Percentiles rank a stretch among this genome's conserved stretches.
These are phyloP conservation scores for Molossus molossus DNA, from an alignment of 2,797 vertebrate species.

Conservation along the genomic window DNA sequence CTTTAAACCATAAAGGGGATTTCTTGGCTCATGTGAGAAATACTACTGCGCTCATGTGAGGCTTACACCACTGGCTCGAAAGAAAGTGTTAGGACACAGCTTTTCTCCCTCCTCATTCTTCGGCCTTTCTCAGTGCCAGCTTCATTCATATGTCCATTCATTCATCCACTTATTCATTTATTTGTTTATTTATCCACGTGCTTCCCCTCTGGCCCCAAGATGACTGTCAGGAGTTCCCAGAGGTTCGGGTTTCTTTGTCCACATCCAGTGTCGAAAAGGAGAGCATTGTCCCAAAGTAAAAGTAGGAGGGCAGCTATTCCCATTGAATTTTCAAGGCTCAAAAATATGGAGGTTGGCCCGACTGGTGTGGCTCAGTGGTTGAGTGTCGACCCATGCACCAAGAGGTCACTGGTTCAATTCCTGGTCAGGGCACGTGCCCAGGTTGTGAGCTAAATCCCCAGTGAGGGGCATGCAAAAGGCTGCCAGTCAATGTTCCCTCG, in stretches of 20 bases:
- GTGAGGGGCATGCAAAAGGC: too few species aligned
- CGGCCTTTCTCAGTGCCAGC: not conserved
- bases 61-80: not conserved
- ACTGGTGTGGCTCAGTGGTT: too few species aligned
- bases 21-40: slow-evolving; percentile 61
- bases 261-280: not conserved
- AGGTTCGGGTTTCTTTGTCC: not conserved
- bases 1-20: slow-evolving; percentile 22
- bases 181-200: not conserved
- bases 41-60: not conserved
- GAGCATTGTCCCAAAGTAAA: not conserved
- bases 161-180: not conserved
- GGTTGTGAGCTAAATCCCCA: too few species aligned
- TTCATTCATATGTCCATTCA: not conserved
- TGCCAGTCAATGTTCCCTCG: too few species aligned
- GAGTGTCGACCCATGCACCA: too few species aligned
- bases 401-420: too few species aligned
- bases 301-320: not conserved
- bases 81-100: slow-evolving; percentile 44
- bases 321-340: not conserved
- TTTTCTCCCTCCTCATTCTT: slow-evolving; percentile 39
- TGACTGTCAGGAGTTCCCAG: not conserved
- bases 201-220: not conserved
- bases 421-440: too few species aligned
- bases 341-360: not conserved